Conservation (phyloP, 2,888 invertebrate species). For the Schrankia costaestrigalis region DNA sequence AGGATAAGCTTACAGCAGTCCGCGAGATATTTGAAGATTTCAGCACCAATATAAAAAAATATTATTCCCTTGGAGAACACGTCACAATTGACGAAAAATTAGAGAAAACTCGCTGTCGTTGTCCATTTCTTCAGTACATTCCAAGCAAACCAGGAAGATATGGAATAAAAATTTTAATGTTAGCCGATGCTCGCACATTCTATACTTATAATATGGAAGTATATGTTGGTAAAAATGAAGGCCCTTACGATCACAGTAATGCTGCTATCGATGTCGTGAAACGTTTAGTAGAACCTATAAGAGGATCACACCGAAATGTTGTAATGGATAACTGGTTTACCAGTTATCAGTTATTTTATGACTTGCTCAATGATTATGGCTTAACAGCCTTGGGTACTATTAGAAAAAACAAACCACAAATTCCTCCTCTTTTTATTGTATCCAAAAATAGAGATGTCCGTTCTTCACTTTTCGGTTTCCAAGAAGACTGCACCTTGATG, state of each 20-base stretch:
- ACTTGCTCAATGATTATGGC: neutral
- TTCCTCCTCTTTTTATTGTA: slow-evolving; percentile 2
- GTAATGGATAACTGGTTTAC: slow-evolving; percentile 9
- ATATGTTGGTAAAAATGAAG: slow-evolving; percentile 4
- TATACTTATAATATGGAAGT: slow-evolving; percentile 12
- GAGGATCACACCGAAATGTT: slow-evolving; percentile 1
- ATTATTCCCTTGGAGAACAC: slow-evolving; percentile 1
- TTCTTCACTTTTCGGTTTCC: slow-evolving; percentile 1
- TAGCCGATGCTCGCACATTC: slow-evolving; percentile 20
- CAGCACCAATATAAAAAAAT: neutral
- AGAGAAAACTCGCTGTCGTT: slow-evolving; percentile 26
- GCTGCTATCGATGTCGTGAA: slow-evolving; percentile 1
- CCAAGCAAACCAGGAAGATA: slow-evolving; percentile 15
- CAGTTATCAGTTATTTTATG: slow-evolving; percentile 1
- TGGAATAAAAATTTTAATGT: slow-evolving; percentile 21
- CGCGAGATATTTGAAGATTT: slow-evolving; percentile 4
- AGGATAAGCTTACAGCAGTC: slow-evolving; percentile 6
- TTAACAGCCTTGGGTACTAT: slow-evolving; percentile 1
- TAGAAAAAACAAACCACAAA: slow-evolving; percentile 6
- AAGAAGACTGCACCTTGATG: slow-evolving; percentile 9
- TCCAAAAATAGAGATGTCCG: neutral
- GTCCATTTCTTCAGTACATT: slow-evolving; percentile 18
- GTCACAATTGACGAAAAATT: slow-evolving; percentile 28
- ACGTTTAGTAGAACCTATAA: slow-evolving; percentile 1
- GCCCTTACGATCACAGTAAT: slow-evolving; percentile 1